Evolutionary conservation across 2,888 invertebrate genomes (phyloP).

Genomic region (Oscheius sp.): DNA sequence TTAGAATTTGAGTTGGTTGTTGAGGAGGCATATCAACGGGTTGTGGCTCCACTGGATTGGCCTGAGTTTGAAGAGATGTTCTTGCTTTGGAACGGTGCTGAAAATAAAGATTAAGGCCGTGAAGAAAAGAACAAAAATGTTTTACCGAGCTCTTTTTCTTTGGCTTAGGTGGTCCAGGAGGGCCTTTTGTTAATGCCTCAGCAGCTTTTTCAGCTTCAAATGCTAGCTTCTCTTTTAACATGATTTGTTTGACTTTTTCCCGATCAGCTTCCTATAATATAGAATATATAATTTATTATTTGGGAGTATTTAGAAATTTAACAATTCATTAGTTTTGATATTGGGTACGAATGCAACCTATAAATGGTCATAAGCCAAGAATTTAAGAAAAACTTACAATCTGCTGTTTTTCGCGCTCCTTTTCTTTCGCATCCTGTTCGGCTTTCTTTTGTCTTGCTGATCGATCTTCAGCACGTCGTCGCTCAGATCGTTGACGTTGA

Average conservation of each 20-base stretch:
- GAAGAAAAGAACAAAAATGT: background rate
- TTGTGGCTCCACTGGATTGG: background rate
- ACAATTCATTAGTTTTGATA: background rate
- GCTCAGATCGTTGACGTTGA: background rate
- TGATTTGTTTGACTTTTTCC: background rate
- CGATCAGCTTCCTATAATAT: constrained; percentile 11
- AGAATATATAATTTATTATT: background rate
- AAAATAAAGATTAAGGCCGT: background rate
- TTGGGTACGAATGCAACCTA: background rate
- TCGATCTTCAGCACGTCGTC: background rate
- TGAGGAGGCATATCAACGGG: background rate
- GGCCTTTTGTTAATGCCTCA: background rate
- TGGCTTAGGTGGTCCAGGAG: background rate
- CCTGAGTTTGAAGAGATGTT: background rate
- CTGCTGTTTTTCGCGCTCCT: background rate
- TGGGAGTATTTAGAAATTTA: no score
- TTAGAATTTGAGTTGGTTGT: background rate
- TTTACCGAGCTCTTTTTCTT: constrained; percentile 12
- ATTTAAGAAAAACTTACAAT: background rate
- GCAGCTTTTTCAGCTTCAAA: constrained; percentile 8
- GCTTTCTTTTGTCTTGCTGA: background rate
- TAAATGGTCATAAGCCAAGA: background rate
- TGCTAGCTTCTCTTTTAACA: background rate
- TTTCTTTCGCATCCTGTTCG: constrained; percentile 6
- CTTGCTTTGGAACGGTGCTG: background rate